Evolutionary conservation across 2,797 vertebrate genomes (phyloP).

Genomic region (Hylomyscus alleni): DNA sequence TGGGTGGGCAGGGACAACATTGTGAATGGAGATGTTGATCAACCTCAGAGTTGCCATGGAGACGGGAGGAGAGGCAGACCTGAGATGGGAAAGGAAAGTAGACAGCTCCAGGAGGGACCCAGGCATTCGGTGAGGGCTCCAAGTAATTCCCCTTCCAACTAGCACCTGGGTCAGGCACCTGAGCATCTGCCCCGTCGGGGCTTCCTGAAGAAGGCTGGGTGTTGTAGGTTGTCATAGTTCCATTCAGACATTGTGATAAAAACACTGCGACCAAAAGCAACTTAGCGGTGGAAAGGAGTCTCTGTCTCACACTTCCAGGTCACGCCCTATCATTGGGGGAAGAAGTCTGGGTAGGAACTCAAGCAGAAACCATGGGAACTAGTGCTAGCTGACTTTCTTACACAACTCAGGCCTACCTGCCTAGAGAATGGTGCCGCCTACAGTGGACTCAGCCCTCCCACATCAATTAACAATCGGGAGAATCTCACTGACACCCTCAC

Average conservation of each 20-base stretch:
- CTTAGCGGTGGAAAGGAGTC: not conserved
- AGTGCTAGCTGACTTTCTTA: not conserved
- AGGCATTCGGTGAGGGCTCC: not conserved
- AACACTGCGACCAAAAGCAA: not conserved
- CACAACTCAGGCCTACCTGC: not conserved
- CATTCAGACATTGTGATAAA: not conserved
- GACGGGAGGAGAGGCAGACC: too few species aligned
- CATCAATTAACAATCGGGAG: not conserved
- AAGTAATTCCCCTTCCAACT: fast-evolving
- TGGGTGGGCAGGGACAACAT: too few species aligned
- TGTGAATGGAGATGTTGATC: not conserved
- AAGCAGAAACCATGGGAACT: not conserved
- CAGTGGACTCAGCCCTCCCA: too few species aligned
- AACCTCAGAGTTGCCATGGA: too few species aligned
- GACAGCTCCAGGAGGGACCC: not conserved
- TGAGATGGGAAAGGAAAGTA: not conserved
- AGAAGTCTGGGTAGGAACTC: not conserved
- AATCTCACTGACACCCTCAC: not conserved
- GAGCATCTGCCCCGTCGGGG: not conserved
- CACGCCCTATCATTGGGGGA: not conserved
- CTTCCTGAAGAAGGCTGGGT: not conserved
- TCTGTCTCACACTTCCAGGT: not conserved
- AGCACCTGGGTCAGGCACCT: not conserved
- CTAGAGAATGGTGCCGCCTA: not conserved
- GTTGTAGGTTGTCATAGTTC: not conserved